phyloP scores from a whole-genome alignment of 2,888 invertebrate genomes.

The Caenorhabditis imperialis region DNA sequence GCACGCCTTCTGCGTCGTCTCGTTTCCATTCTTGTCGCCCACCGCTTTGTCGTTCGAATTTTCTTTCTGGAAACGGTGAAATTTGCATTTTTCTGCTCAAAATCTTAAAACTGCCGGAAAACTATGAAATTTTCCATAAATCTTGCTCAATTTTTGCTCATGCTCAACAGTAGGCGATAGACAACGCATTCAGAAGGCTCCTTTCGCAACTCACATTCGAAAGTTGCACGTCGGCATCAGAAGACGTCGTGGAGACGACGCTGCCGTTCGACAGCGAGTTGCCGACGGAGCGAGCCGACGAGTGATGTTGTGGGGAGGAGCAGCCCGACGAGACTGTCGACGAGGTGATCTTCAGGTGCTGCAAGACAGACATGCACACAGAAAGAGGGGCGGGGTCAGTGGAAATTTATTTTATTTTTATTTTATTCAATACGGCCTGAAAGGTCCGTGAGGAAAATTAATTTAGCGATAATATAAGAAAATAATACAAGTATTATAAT shows the following conservation, averaged over 20 bases:
- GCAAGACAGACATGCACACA: conserved; percentile 45
- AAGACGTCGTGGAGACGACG: conserved; percentile 61
- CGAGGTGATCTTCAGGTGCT: conserved; percentile 54
- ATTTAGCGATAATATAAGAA: too few relatives aligned
- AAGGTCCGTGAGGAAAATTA: too few relatives aligned
- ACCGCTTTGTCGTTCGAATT: conserved; percentile 48
- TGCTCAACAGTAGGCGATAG: too few relatives aligned
- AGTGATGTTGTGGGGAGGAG: conserved; percentile 47
- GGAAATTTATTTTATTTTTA: conserved; percentile 18
- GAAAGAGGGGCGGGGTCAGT: conserved; percentile 6
- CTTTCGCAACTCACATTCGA: conserved; percentile 69
- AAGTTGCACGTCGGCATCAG: conserved; percentile 59
- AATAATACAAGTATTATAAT: too few relatives aligned
- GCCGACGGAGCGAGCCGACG: conserved; percentile 52
- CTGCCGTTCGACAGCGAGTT: conserved; percentile 66
- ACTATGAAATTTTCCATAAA: conserved; percentile 8
- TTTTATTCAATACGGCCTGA: too few relatives aligned
- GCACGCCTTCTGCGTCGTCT: conserved; percentile 9
- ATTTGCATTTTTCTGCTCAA: too few relatives aligned
- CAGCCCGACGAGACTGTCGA: conserved; percentile 49
- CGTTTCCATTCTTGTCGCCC: conserved; percentile 30
- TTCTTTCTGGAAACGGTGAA: conserved; percentile 59
- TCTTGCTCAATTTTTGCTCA: too few relatives aligned
- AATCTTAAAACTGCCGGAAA: too few relatives aligned
- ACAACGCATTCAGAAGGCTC: too few relatives aligned